Conservation (phyloP, 2,888 invertebrate species). For the Dicranocentrus wangi region DNA sequence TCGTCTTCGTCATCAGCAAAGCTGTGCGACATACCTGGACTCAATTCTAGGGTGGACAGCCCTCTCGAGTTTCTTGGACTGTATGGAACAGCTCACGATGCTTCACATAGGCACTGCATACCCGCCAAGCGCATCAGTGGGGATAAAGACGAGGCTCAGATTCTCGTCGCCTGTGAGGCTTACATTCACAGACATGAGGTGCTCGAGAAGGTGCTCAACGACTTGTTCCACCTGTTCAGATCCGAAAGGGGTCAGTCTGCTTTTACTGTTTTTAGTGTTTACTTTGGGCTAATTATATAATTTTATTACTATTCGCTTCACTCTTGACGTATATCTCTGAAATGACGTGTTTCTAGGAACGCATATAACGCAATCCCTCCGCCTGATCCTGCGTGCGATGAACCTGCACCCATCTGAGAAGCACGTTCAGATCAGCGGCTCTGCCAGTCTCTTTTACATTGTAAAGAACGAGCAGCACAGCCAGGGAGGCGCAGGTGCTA, state of each 20-base stretch:
- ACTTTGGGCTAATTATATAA: not conserved
- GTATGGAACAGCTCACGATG: slow-evolving; percentile 91
- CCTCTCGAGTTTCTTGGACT: slow-evolving; percentile 93
- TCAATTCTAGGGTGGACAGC: slow-evolving; percentile 83
- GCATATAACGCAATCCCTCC: slow-evolving; percentile 82
- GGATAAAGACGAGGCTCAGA: slow-evolving; percentile 92
- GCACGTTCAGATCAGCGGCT: slow-evolving; percentile 86
- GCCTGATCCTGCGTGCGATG: slow-evolving; percentile 92
- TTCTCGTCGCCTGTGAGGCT: slow-evolving; percentile 85
- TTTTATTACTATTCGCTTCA: too few relatives aligned
- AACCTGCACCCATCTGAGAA: slow-evolving; percentile 88
- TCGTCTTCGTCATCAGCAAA: not conserved
- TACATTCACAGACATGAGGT: slow-evolving; percentile 90
- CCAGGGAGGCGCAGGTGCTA: slow-evolving; percentile 80
- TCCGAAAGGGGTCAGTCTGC: slow-evolving; percentile 83
- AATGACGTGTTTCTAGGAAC: slow-evolving; percentile 43
- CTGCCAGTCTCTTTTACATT: slow-evolving; percentile 95
- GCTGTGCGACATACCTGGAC: slow-evolving; percentile 87
- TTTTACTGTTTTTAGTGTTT: not conserved
- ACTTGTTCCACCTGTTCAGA: slow-evolving; percentile 90
- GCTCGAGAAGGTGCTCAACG: slow-evolving; percentile 89
- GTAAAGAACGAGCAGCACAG: slow-evolving; percentile 88
- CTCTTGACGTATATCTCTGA: not conserved
- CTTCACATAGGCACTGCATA: slow-evolving; percentile 84
- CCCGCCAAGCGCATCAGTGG: slow-evolving; percentile 84